Evolutionary conservation across 2,797 vertebrate genomes (phyloP).

Genomic region (Nannoperca australis): DNA sequence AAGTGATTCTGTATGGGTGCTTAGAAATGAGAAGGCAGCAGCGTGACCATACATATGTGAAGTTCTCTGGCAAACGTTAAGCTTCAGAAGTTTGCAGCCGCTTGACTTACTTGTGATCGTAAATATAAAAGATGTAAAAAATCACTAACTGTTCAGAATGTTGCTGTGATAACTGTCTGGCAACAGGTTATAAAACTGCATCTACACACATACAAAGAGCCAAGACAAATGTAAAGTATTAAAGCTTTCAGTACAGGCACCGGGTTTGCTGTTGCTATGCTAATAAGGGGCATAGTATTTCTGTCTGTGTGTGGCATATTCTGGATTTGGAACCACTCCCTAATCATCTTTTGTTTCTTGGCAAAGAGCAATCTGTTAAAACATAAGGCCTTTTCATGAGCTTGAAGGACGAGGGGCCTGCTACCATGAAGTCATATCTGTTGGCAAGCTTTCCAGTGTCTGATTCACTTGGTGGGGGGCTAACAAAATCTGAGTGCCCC

Average conservation of each 20-base stretch:
- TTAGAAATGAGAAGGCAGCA: slow-evolving; percentile 21
- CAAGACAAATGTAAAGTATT: slow-evolving; percentile 40
- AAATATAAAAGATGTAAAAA: slow-evolving; percentile 44
- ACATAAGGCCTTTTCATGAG: slow-evolving; percentile 80
- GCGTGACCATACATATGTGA: slow-evolving; percentile 20
- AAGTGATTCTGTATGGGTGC: slow-evolving; percentile 29
- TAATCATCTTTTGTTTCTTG: slow-evolving; percentile 80
- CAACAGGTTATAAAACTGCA: slow-evolving; percentile 29
- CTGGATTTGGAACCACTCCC: slow-evolving; percentile 73
- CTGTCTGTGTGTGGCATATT: slow-evolving; percentile 61
- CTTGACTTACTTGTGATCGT: slow-evolving; percentile 15
- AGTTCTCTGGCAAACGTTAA: slow-evolving; percentile 31
- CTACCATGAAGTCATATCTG: slow-evolving; percentile 83
- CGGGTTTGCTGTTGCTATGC: slow-evolving; percentile 60
- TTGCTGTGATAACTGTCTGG: not conserved
- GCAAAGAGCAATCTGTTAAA: slow-evolving; percentile 77
- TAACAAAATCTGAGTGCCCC: slow-evolving; percentile 60
- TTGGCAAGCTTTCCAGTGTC: slow-evolving; percentile 70
- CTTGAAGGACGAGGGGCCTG: slow-evolving; percentile 64
- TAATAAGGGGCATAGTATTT: slow-evolving; percentile 59
- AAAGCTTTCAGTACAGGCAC: slow-evolving; percentile 48
- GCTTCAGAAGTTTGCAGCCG: slow-evolving; percentile 29
- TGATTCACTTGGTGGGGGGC: slow-evolving; percentile 61
- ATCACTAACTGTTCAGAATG: slow-evolving; percentile 35
- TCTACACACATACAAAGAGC: slow-evolving; percentile 30